These are phyloP conservation scores for Smutsia temminckii DNA, from an alignment of 2,797 vertebrate species.

Conservation along the genomic window DNA sequence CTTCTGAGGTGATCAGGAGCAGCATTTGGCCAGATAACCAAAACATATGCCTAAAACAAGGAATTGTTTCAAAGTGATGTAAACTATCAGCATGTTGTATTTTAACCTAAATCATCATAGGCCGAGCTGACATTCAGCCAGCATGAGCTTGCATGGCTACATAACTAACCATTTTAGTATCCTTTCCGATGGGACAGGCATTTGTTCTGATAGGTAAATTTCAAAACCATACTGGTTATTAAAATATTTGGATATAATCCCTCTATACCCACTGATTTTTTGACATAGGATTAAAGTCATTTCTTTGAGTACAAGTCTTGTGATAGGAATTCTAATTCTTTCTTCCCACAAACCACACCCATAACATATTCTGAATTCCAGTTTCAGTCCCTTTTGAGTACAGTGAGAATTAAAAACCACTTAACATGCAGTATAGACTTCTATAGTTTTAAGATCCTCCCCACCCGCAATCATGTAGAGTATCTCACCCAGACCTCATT, in stretches of 20 bases:
- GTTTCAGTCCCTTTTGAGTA: background rate
- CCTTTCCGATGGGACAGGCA: background rate
- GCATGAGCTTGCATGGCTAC: background rate
- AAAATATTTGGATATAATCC: background rate
- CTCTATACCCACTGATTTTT: background rate
- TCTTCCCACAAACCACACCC: background rate
- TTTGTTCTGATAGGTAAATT: background rate
- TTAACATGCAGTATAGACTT: constrained; percentile 7
- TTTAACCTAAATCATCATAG: constrained; percentile 12
- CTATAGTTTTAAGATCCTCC: background rate
- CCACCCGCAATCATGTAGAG: background rate
- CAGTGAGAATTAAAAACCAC: background rate
- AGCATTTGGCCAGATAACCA: background rate
- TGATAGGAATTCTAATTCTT: constrained; percentile 2
- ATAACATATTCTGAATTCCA: background rate
- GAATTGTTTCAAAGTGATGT: constrained; percentile 4
- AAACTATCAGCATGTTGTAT: background rate
- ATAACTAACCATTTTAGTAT: background rate
- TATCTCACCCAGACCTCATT: background rate
- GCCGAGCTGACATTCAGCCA: background rate
- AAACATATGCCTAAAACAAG: constrained; percentile 1
- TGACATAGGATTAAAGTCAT: background rate
- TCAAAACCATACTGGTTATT: background rate
- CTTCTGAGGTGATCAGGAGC: background rate
- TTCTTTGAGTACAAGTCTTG: background rate